Percentiles rank a stretch among this genome's conserved stretches.
Evolutionary conservation across 1,140 invertebrate species (phyloP).

Genomic region (Heliothis subflexa): DNA sequence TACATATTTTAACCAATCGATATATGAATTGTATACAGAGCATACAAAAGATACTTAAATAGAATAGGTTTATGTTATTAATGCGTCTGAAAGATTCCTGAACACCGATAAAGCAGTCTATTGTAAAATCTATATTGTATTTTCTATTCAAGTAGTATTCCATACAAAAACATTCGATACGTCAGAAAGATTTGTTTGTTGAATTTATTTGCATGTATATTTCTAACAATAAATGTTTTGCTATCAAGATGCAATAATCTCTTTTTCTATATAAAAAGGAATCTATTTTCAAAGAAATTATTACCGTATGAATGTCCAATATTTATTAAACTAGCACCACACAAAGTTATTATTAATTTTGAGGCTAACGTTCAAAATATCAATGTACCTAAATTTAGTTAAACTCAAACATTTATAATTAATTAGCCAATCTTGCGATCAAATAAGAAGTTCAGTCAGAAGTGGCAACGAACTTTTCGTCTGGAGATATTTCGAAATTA

Average conservation of each 20-base stretch:
- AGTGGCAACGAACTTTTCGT: neutral
- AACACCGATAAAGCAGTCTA: neutral
- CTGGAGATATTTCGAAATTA: neutral
- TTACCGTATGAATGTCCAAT: too few species aligned
- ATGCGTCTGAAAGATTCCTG: neutral
- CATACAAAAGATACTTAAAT: neutral
- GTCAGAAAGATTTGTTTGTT: neutral
- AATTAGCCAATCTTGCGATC: neutral
- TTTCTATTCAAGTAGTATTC: conserved; percentile 3
- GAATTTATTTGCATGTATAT: too few species aligned
- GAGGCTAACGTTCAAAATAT: neutral
- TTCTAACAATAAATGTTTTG: too few species aligned
- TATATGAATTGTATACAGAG: neutral
- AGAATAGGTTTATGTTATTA: neutral
- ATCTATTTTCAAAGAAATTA: too few species aligned
- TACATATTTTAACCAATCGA: neutral
- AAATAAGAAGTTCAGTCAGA: conserved; percentile 24
- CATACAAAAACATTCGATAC: neutral
- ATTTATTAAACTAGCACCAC: too few species aligned
- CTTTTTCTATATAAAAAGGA: too few species aligned
- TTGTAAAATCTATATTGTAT: conserved; percentile 3
- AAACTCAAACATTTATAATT: conserved; percentile 26
- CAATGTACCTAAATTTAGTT: neutral
- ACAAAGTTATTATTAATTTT: neutral
- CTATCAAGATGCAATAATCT: too few species aligned